Evolutionary conservation across 1,140 invertebrate genomes (phyloP), one percentile per base, ranked within the genome.

Genomic region (Drosophila leontia): DNA sequence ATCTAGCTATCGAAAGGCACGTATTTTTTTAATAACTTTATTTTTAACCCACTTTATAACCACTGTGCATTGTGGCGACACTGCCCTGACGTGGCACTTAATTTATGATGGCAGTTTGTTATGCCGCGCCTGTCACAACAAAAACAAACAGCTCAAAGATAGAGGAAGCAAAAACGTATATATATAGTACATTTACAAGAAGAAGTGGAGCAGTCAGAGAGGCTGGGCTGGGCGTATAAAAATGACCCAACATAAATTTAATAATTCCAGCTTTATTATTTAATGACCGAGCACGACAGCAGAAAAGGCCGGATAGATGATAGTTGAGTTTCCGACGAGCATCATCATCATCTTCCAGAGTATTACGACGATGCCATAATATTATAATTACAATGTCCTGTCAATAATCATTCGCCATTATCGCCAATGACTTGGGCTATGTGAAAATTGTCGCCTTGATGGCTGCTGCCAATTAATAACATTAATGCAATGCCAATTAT

Each of bases 91-190:
- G 81, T 75, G 81, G 85, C 79, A 78, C 75, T 91, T 91, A 91
- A 91, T 91, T 91, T 90, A 91, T 91, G 90, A 86, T 85, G 79
- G 85, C 90, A 91, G 85, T 91, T 91, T 91, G 88, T 91, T 91
- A 91, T 90, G 87, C 81, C 84, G 78, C 81, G 85, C 72, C 84
- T 84, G 84, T 88, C 84, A 84, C 84, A 88, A 88, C 85, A 88
- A 88, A 84, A 88, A 78, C 84, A 84, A 88, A 90, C 83, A 78
- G 78, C 76, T 72, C 61, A 58, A 60, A 88, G 83, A 88, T 87
- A 90, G 80, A 80, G 79, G 79, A 65, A 63, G 55, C 67, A 71
- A 51, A 62, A 19, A 34, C 2, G 9, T 35, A 35, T 23, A 48
- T 34, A 71, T 51, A 53, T 55, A 61, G 57, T 62, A 65, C 59